phyloP scores from a whole-genome alignment of 2,113 vertebrate species.

The Gasterosteus aculeatus region DNA sequence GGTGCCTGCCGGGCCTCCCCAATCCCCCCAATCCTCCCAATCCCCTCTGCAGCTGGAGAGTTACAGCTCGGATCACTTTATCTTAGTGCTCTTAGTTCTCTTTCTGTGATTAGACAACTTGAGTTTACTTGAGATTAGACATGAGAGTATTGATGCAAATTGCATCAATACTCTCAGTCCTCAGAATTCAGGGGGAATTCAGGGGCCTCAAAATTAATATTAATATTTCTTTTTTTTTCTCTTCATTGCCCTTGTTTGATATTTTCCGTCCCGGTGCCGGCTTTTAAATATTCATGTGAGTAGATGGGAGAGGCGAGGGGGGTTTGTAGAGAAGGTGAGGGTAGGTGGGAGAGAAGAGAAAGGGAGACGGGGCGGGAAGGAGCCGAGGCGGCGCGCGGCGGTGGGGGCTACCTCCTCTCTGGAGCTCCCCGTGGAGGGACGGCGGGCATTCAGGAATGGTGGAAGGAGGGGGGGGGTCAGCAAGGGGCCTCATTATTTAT shows the following conservation, averaged over 20 bases:
- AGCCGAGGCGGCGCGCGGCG: slow-evolving; percentile 16
- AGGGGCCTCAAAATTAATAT: slow-evolving; percentile 39
- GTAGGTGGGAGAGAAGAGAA: slow-evolving; percentile 53
- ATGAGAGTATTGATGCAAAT: no score
- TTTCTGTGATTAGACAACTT: slow-evolving; percentile 28
- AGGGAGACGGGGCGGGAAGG: slow-evolving; percentile 48
- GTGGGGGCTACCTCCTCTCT: slow-evolving; percentile 51
- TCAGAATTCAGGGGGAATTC: no score
- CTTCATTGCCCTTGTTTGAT: slow-evolving; percentile 59
- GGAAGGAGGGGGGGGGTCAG: slow-evolving; percentile 43
- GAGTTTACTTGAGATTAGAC: no score
- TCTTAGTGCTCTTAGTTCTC: neutral
- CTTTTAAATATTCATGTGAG: slow-evolving; percentile 79
- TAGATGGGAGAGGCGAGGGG: slow-evolving; percentile 64
- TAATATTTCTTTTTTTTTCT: slow-evolving; percentile 22
- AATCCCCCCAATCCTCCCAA: slow-evolving; percentile 48
- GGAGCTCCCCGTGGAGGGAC: slow-evolving; percentile 64
- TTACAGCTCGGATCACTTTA: slow-evolving; percentile 41
- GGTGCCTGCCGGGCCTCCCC: slow-evolving; percentile 55
- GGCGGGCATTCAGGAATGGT: slow-evolving; percentile 53
- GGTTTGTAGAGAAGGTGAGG: slow-evolving; percentile 32
- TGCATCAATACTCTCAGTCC: slow-evolving; percentile 18
- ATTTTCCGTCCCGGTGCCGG: slow-evolving; percentile 67
- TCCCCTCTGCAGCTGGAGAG: slow-evolving; percentile 61
- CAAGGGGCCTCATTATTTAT: slow-evolving; percentile 77